A percentile compares a stretch with the other conserved stretches of the same genome.
Evolutionary conservation across 2,113 vertebrate genomes (phyloP).

Genomic region (Crotophaga sulcirostris): DNA sequence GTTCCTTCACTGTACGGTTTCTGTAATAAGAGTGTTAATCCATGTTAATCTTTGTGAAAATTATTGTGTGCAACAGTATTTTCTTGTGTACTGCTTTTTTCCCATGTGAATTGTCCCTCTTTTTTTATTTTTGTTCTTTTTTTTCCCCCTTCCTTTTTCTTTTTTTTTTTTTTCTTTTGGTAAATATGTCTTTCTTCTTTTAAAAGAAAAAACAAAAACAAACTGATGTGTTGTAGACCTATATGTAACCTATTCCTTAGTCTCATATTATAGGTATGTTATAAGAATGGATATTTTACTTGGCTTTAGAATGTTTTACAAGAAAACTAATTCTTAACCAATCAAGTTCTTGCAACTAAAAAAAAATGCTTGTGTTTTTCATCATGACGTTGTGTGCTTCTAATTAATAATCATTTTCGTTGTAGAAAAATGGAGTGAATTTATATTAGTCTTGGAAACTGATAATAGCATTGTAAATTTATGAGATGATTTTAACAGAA

Average conservation of each 20-base stretch:
- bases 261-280: conserved; percentile 96
- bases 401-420: conserved; percentile 99
- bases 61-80: conserved; percentile 92
- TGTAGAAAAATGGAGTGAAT: conserved; percentile 99
- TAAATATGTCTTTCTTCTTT: conserved; percentile 73
- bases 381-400: conserved; percentile 98
- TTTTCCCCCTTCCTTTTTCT: neutral
- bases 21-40: conserved; percentile 87
- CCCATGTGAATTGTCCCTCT: conserved; percentile 82
- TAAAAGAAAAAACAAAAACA: conserved; percentile 69
- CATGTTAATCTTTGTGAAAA: conserved; percentile 91
- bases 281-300: conserved; percentile 99
- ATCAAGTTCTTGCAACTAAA: conserved; percentile 95
- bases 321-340: conserved; percentile 94
- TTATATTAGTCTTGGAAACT: conserved; percentile 99
- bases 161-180: conserved; percentile 68
- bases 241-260: conserved; percentile 91
- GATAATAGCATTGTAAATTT: conserved; percentile 98
- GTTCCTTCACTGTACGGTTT: conserved; percentile 89
- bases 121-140: conserved; percentile 74
- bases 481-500: conserved; percentile 97
- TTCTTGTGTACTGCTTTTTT: conserved; percentile 85
- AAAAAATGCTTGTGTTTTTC: conserved; percentile 95
- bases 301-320: conserved; percentile 98
- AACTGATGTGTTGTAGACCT: conserved; percentile 91